Percentiles rank a stretch among this genome's conserved stretches.
Evolutionary conservation across 2,797 vertebrate species (phyloP).

Genomic region (Typhlichthys subterraneus): DNA sequence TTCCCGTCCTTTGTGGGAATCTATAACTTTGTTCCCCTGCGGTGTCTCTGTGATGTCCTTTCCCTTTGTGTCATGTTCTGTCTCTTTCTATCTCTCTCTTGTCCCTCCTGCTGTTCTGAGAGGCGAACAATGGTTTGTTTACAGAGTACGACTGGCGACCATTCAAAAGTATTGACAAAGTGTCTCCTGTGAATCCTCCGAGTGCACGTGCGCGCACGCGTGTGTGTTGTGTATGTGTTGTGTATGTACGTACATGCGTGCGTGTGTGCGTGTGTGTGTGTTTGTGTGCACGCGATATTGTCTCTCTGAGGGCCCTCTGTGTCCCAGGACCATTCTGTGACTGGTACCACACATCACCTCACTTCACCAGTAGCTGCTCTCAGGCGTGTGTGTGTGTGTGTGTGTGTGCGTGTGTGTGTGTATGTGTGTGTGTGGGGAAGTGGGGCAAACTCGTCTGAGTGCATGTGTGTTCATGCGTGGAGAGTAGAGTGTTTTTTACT

Average conservation of each 20-base stretch:
- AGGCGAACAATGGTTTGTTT: conserved; percentile 65
- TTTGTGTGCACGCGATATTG: no score
- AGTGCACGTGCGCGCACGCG: no score
- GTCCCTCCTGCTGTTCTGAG: conserved; percentile 18
- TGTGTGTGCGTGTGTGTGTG: background rate
- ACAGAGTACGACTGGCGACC: conserved; percentile 50
- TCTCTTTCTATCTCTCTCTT: conserved; percentile 19
- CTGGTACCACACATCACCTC: conserved; percentile 71
- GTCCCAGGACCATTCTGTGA: conserved; percentile 66
- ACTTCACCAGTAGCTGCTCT: conserved; percentile 50
- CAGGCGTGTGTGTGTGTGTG: conserved; percentile 22
- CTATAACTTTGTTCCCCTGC: background rate
- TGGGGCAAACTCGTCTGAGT: conserved; percentile 15
- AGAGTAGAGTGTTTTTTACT: background rate
- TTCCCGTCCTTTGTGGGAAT: background rate
- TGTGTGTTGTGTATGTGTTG: no score
- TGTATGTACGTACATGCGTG: no score
- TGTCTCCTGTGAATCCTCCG: conserved; percentile 17
- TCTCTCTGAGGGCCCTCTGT: conserved; percentile 69
- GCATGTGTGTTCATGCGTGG: conserved; percentile 1
- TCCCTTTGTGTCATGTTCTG: conserved; percentile 1
- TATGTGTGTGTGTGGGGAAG: no score
- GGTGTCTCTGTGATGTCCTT: conserved; percentile 13
- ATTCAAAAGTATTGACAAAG: conserved; percentile 62
- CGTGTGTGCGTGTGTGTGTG: no score